These are phyloP conservation scores for Pelmatolapia mariae DNA, from an alignment of 2,113 vertebrate genomes.

Conservation along the genomic window DNA sequence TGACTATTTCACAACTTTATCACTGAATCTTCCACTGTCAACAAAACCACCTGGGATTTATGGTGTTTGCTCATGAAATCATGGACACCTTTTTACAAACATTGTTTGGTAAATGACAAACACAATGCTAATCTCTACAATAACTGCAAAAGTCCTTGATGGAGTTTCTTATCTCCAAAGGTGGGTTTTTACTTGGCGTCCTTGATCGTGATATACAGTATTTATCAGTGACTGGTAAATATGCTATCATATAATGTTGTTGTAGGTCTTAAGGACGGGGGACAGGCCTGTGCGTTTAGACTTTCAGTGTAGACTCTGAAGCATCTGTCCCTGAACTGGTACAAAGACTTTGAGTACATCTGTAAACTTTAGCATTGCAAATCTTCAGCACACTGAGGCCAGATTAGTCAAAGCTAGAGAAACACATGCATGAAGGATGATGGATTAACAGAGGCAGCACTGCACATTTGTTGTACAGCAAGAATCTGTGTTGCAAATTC, in stretches of 20 bases:
- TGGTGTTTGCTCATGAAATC: background rate
- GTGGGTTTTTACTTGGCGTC: background rate
- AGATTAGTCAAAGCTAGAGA: background rate
- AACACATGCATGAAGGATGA: background rate
- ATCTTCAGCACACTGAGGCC: background rate
- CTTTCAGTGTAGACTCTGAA: background rate
- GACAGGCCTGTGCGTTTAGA: background rate
- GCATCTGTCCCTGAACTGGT: background rate
- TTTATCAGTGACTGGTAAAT: background rate
- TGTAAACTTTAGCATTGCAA: background rate
- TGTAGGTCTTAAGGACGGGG: background rate
- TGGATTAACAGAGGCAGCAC: background rate
- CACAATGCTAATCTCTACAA: background rate
- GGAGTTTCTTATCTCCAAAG: background rate
- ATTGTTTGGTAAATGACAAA: background rate
- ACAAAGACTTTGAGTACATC: background rate
- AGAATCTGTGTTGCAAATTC: slow-evolving; percentile 35
- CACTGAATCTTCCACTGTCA: background rate
- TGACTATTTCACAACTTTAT: background rate
- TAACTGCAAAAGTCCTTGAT: background rate
- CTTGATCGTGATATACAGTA: background rate
- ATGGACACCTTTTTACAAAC: background rate
- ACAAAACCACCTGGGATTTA: background rate
- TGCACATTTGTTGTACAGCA: background rate
- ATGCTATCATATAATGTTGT: background rate